phyloP scores from a whole-genome alignment of 2,888 invertebrate species.

The Phortica okadai region DNA sequence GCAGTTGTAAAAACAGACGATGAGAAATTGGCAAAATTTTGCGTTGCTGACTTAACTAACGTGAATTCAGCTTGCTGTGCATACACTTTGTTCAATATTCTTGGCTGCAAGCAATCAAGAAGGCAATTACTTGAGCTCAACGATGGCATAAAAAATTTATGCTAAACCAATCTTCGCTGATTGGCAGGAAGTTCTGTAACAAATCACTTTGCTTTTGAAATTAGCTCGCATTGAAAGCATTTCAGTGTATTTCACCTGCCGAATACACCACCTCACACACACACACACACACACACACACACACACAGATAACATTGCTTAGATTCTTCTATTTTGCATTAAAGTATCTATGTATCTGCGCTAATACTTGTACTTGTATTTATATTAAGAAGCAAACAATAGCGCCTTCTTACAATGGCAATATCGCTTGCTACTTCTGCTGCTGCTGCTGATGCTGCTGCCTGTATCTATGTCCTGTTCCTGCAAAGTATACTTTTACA shows the following conservation, averaged over 20 bases:
- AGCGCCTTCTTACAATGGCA: background rate
- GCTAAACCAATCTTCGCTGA: slow-evolving; percentile 13
- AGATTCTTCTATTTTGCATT: background rate
- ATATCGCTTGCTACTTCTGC: background rate
- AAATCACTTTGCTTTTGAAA: background rate
- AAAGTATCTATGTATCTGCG: background rate
- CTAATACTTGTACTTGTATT: background rate
- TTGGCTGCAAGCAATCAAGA: slow-evolving; percentile 22
- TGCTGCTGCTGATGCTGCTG: background rate
- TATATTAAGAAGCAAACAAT: background rate
- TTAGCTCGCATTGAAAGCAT: background rate
- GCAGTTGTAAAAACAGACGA: background rate
- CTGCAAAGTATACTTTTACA: background rate
- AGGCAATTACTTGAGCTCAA: slow-evolving; percentile 28
- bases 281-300: background rate
- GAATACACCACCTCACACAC: background rate
- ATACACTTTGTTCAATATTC: background rate
- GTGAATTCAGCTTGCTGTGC: slow-evolving; percentile 13
- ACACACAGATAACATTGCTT: background rate
- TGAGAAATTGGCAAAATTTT: too few species aligned
- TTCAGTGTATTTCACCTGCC: background rate
- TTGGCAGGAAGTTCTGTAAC: slow-evolving; percentile 8
- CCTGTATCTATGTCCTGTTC: background rate
- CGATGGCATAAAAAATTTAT: slow-evolving; percentile 3
- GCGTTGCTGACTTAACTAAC: too few species aligned